Conservation (phyloP, 2,113 vertebrate species). For the Eurystomus gularis region DNA sequence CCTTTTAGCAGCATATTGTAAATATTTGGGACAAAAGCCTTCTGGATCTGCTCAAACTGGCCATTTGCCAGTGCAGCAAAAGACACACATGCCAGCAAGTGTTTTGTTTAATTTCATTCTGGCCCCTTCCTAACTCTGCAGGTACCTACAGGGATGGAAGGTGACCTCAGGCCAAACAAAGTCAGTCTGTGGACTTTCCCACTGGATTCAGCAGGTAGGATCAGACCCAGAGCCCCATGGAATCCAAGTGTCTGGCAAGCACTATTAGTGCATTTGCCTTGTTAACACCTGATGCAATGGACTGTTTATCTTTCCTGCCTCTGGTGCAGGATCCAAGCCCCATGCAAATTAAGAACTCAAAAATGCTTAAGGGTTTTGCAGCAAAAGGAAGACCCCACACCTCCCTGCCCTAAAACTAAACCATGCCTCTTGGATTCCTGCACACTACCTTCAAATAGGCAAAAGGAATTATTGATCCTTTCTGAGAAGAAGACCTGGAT, state of each 20-base stretch:
- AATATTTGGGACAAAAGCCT: conserved; percentile 48
- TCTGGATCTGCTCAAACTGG: conserved; percentile 21
- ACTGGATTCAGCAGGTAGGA: not conserved
- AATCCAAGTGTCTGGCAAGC: not conserved
- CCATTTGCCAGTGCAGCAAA: not conserved
- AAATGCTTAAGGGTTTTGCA: not conserved
- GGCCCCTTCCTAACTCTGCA: not conserved
- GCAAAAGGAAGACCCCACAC: not conserved
- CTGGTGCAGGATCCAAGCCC: not conserved
- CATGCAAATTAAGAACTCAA: not conserved
- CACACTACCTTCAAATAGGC: not conserved
- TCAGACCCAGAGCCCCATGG: not conserved
- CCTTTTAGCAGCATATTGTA: not conserved
- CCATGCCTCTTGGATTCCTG: not conserved
- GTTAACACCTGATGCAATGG: not conserved
- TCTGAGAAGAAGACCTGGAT: not conserved
- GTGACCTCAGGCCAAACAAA: not conserved
- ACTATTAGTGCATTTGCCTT: not conserved
- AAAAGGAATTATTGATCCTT: not conserved
- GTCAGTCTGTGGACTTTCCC: not conserved
- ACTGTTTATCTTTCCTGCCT: not conserved
- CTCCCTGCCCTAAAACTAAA: not conserved
- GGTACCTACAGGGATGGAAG: not conserved
- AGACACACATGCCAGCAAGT: not conserved
- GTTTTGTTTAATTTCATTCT: not conserved